Evolutionary conservation across 2,113 vertebrate species (phyloP).

Genomic region (Thalassarche chlororhynchos): DNA sequence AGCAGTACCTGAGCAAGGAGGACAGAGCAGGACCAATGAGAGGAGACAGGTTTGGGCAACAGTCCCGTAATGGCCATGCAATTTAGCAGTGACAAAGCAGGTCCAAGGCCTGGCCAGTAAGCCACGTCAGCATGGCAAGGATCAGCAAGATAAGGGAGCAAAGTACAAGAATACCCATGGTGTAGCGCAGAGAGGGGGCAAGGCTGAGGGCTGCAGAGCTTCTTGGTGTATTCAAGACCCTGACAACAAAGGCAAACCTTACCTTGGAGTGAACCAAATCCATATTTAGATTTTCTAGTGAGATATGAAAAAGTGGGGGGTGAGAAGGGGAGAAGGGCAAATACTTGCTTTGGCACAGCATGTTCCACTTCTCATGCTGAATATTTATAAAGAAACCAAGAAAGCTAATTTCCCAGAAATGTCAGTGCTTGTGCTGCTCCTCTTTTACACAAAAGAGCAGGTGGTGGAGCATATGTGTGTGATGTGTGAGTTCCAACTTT

Average conservation of each 20-base stretch:
- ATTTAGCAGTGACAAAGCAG: background rate
- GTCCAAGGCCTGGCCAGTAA: background rate
- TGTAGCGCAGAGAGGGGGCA: fast-evolving
- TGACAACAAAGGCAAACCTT: background rate
- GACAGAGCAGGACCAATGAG: background rate
- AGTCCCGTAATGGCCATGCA: fast-evolving
- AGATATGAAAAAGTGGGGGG: background rate
- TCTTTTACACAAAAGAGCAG: background rate
- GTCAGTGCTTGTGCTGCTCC: background rate
- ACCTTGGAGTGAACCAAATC: background rate
- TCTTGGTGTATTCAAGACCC: background rate
- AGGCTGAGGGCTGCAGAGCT: background rate
- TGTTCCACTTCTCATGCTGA: background rate
- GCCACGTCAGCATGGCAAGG: background rate
- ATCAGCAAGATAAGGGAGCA: background rate
- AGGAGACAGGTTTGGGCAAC: background rate
- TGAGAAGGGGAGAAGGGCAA: background rate
- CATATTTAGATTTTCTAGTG: background rate
- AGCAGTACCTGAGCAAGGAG: background rate
- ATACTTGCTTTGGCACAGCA: background rate
- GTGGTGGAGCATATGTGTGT: background rate
- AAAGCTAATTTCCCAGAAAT: background rate
- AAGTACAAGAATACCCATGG: background rate
- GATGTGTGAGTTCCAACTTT: background rate
- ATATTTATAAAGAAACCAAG: background rate